Base-by-base conservation (phyloP, 2,888 invertebrate genomes). In the Trichogramma dendrolimi region DNA sequence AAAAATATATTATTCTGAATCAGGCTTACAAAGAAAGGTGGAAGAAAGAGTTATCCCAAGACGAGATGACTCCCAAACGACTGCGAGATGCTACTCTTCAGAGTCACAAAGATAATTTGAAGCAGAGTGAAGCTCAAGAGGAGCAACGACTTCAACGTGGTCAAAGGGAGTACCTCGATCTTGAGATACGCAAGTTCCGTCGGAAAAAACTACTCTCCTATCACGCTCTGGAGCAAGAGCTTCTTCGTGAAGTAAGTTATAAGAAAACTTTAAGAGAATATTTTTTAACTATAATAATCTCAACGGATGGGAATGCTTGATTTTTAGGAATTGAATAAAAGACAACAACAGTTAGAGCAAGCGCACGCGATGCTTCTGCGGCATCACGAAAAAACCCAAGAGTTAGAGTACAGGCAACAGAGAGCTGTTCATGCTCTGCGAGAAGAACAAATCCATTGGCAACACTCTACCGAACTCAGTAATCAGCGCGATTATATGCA, bases 401-500 rank as follows among this genome's bases (percentile, higher is more conserved):
- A 97, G 76, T 82, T 97, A 69, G 98, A 99, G 80, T 94, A 95
- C 80, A 85, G 92, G 70, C 98, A 99, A 77, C 93, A 97, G 80
- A 90, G 93, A 75, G 93, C 94, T 67, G 93, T 97, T 67, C 98
- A 98, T 79, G 89, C 91, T 71, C 84, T 96, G 66, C 86, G 94
- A 77, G 94, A 90, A 76, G 92, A 92, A 71, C 93, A 93, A 81
- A 87, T 91, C 67, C 86, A 86, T 69, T 88, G 94, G 75, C 96
- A 96, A 81, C 97, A 97, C 81, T 88, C 90, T 73, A 96, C 96
- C 8, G 97, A 98, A 83, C 83, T 95, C 75, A 89, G 91, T 73
- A 96, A 96, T 84, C 95, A 95, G 81, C 89, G 92, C 72, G 96
- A 97, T 79, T 99, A 99, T 81, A 97, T 96, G 89, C 89, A 90